Conservation (phyloP, 2,797 vertebrate species). For the Luscinia luscinia region DNA sequence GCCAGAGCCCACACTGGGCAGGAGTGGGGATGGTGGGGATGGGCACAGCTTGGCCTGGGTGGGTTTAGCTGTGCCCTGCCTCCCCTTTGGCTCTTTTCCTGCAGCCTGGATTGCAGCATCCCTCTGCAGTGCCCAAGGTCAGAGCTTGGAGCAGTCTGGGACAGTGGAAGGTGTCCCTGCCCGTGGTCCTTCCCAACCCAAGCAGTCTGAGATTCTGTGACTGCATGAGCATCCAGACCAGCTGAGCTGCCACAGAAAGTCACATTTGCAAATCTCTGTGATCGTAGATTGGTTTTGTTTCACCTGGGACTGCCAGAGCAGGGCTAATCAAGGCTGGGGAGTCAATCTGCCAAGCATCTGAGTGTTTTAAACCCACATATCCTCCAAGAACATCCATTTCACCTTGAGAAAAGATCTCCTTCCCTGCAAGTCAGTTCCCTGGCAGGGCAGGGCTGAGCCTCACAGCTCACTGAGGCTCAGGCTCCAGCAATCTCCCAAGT, state of each 20-base stretch:
- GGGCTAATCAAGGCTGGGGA: not conserved
- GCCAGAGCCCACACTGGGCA: fast-evolving
- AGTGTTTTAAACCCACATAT: not conserved
- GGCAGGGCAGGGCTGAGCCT: not conserved
- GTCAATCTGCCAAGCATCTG: not conserved
- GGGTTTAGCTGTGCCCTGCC: not conserved
- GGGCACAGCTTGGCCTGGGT: not conserved
- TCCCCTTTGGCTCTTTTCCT: not conserved
- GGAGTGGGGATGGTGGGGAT: fast-evolving
- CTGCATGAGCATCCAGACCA: not conserved
- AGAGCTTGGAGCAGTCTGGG: not conserved
- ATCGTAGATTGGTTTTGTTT: not conserved
- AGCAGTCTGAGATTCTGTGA: not conserved
- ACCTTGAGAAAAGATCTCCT: not conserved
- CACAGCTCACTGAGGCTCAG: fast-evolving
- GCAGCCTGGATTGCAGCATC: not conserved
- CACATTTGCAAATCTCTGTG: not conserved
- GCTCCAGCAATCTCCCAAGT: not conserved
- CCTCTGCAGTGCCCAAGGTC: not conserved
- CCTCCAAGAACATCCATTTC: not conserved
- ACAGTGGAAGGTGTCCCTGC: not conserved
- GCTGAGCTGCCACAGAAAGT: not conserved
- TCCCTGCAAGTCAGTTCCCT: not conserved
- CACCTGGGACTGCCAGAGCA: not conserved
- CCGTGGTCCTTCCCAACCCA: not conserved